Evolutionary conservation across 2,113 vertebrate species (phyloP).

Genomic region (Periophthalmodon schlosseri): DNA sequence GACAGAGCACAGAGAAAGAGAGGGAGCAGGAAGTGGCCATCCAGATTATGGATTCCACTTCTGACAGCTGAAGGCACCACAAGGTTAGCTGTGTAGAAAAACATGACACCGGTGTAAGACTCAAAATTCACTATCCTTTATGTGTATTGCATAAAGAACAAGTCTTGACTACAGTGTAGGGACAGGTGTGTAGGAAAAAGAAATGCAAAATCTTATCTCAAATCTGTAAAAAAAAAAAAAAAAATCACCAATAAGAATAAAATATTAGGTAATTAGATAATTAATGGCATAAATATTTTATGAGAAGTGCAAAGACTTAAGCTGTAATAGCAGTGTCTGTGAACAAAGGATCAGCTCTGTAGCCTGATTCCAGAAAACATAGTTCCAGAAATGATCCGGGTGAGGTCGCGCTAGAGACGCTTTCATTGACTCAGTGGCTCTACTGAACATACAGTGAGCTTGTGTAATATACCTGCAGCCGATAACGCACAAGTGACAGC

Average conservation of each 20-base stretch:
- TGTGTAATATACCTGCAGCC: constrained; percentile 7
- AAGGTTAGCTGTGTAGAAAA: constrained; percentile 50
- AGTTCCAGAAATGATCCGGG: constrained; percentile 71
- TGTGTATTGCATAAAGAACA: constrained; percentile 7
- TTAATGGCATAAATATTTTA: constrained; percentile 14
- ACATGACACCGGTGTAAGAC: constrained; percentile 39
- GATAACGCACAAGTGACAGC: constrained; percentile 3
- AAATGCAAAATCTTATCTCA: not conserved
- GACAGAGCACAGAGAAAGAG: constrained; percentile 33
- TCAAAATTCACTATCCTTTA: constrained; percentile 13
- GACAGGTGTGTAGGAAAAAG: not conserved
- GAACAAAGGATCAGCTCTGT: constrained; percentile 75
- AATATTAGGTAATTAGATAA: not conserved
- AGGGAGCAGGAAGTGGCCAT: constrained; percentile 66
- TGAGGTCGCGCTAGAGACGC: constrained; percentile 78
- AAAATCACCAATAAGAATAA: not conserved
- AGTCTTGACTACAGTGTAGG: not conserved
- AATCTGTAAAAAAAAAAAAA: constrained; percentile 2
- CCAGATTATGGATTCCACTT: constrained; percentile 52
- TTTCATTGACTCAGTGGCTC: constrained; percentile 38
- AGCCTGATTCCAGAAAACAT: constrained; percentile 63
- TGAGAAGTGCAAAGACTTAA: constrained; percentile 36
- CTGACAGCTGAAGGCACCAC: constrained; percentile 60
- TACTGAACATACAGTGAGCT: constrained; percentile 23
- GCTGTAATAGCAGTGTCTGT: constrained; percentile 31